A percentile compares a stretch with the other conserved stretches of the same genome.
Evolutionary conservation across 2,797 vertebrate species (phyloP).

Genomic region (Acanthopagrus latus): DNA sequence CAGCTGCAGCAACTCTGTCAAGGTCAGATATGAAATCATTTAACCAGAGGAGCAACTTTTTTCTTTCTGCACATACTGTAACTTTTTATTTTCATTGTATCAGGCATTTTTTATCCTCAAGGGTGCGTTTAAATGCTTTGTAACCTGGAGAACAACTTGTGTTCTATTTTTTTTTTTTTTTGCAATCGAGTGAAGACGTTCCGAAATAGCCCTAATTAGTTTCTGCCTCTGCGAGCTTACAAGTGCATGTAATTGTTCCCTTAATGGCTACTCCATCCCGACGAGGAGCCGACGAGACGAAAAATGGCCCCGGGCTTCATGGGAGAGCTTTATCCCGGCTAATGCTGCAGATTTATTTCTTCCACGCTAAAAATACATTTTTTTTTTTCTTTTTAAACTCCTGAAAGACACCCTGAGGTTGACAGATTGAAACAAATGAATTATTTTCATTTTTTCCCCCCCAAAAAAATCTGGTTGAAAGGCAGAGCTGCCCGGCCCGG

Average conservation of each 20-base stretch:
- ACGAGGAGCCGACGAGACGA: constrained; percentile 57
- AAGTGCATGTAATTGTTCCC: constrained; percentile 74
- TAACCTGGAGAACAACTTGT: constrained; percentile 55
- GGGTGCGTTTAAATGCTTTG: constrained; percentile 50
- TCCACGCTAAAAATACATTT: constrained; percentile 58
- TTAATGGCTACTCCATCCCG: constrained; percentile 73
- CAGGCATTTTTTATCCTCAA: constrained; percentile 30
- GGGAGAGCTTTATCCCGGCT: constrained; percentile 31
- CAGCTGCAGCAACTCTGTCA: background rate
- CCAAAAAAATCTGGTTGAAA: constrained; percentile 32
- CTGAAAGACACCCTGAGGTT: constrained; percentile 63
- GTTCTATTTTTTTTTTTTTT: constrained; percentile 51
- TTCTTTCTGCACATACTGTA: background rate
- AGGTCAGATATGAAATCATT: constrained; percentile 44
- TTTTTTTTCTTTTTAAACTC: constrained; percentile 63
- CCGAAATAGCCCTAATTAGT: constrained; percentile 74
- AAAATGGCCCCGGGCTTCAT: constrained; percentile 56
- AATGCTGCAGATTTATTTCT: constrained; percentile 65
- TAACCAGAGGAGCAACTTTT: constrained; percentile 17
- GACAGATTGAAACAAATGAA: constrained; percentile 64
- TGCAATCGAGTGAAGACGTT: constrained; percentile 58
- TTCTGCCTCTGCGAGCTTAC: constrained; percentile 69
- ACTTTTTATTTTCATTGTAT: constrained; percentile 19
- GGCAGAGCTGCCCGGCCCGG: constrained; percentile 19
- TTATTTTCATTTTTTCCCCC: constrained; percentile 48